Evolutionary conservation across 2,797 vertebrate species (phyloP).

Genomic region (Cephalopachus bancanus): DNA sequence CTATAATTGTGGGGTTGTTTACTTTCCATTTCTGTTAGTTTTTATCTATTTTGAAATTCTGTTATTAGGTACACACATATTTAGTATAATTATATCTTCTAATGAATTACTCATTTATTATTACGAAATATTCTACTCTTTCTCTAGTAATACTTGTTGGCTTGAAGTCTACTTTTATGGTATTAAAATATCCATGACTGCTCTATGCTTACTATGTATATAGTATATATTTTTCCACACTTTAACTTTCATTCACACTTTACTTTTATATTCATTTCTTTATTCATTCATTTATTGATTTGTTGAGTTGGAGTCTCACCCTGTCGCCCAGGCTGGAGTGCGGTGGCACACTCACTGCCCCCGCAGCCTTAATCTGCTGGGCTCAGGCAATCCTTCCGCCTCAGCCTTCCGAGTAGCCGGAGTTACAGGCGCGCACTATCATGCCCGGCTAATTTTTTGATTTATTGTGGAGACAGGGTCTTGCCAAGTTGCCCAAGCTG

Average conservation of each 20-base stretch:
- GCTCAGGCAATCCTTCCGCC: too few relatives aligned
- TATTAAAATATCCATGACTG: neutral
- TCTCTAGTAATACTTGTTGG: neutral
- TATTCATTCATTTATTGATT: too few relatives aligned
- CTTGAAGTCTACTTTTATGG: conserved; percentile 33
- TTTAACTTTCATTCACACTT: conserved; percentile 42
- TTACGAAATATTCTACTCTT: neutral
- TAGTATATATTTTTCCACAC: neutral
- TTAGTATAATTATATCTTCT: neutral
- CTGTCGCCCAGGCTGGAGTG: too few relatives aligned
- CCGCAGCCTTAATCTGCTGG: too few relatives aligned
- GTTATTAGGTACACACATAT: neutral
- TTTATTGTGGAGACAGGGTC: too few relatives aligned
- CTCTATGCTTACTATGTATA: neutral
- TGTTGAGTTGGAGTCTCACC: too few relatives aligned
- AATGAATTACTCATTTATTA: neutral
- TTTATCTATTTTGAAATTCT: conserved; percentile 21
- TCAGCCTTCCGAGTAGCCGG: too few relatives aligned
- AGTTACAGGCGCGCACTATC: too few relatives aligned
- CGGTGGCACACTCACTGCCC: too few relatives aligned
- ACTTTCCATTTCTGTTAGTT: neutral
- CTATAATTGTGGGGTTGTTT: neutral
- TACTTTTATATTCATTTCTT: neutral
- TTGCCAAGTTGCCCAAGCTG: too few relatives aligned
- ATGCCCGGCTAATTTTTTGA: too few relatives aligned